Conservation (phyloP, 2,888 invertebrate genomes). For the Cotesia congregata region DNA sequence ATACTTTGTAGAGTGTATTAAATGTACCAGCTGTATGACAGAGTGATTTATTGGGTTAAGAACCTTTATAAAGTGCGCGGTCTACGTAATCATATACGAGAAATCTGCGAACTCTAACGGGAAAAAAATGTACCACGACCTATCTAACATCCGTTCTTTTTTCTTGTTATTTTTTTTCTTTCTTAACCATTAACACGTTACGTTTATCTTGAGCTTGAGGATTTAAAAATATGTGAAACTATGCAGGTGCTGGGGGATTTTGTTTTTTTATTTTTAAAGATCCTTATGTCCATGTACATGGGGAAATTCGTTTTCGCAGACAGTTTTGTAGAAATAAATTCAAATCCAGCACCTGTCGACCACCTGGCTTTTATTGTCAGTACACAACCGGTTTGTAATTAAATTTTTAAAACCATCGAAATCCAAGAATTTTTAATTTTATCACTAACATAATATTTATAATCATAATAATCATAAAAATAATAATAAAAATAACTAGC, state of each 20-base stretch:
- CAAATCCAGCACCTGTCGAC: conserved; percentile 36
- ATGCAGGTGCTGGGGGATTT: conserved; percentile 27
- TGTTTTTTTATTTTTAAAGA: conserved; percentile 6
- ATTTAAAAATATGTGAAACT: conserved; percentile 4
- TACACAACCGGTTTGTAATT: conserved; percentile 28
- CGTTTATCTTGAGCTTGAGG: background rate
- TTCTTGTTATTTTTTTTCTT: background rate
- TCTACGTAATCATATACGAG: background rate
- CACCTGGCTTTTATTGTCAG: conserved; percentile 34
- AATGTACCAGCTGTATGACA: conserved; percentile 57
- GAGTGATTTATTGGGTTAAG: conserved; percentile 63
- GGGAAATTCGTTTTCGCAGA: conserved; percentile 33
- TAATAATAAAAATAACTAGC: too few species aligned
- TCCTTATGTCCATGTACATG: background rate
- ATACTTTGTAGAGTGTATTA: background rate
- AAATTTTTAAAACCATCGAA: conserved; percentile 2
- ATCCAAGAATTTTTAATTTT: background rate
- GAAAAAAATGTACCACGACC: conserved; percentile 30
- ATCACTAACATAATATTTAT: background rate
- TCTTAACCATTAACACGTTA: background rate
- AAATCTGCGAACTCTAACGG: conserved; percentile 20
- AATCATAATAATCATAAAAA: too few species aligned
- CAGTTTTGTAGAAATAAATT: conserved; percentile 38
- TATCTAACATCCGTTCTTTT: conserved; percentile 22
- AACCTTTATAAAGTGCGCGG: conserved; percentile 57